Conservation (phyloP, 2,113 vertebrate genomes). For the Callochromis pleurospilus region DNA sequence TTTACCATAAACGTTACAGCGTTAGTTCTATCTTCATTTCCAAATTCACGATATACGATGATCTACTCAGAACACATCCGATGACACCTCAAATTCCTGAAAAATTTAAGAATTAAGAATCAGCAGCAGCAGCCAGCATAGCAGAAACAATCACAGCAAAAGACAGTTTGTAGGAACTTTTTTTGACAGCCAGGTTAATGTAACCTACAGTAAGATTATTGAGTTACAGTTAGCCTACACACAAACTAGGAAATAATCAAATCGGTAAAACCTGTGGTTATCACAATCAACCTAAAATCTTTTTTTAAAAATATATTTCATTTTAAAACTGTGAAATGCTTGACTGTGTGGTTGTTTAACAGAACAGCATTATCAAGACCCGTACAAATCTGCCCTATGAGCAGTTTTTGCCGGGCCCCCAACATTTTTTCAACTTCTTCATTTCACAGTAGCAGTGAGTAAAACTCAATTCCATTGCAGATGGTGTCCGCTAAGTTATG, state of each 20-base stretch:
- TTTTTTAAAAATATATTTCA: not conserved
- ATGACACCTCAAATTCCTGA: not conserved
- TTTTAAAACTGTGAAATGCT: not conserved
- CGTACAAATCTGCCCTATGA: not conserved
- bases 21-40: not conserved
- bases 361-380: not conserved
- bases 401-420: not conserved
- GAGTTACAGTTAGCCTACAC: not conserved
- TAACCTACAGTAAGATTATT: not conserved
- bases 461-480: not conserved
- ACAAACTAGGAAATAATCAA: not conserved
- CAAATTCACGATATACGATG: not conserved
- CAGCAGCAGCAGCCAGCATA: not conserved
- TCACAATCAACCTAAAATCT: not conserved
- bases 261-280: not conserved
- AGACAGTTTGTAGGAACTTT: not conserved
- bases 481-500: not conserved
- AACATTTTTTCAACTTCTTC: not conserved
- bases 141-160: not conserved
- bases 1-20: not conserved
- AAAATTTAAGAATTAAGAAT: not conserved
- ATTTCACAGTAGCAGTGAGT: not conserved
- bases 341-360: not conserved
- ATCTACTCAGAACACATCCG: not conserved
- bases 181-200: not conserved